A percentile compares a stretch with the other conserved stretches of the same genome.
phyloP scores from a whole-genome alignment of 2,113 vertebrate species.

The Calidris pugnax region DNA sequence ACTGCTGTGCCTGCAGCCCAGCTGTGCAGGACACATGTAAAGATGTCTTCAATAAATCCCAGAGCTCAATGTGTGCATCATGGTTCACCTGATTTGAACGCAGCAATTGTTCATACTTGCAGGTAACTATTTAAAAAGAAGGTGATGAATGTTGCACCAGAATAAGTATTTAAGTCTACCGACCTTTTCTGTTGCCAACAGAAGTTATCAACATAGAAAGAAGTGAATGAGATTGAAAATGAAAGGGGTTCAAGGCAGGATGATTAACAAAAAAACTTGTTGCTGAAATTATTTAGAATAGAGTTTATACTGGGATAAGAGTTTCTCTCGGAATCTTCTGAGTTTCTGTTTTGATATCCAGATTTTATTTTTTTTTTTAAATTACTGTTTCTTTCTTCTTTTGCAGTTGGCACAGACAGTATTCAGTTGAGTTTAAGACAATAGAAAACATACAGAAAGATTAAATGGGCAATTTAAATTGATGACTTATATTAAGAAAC shows the following conservation, averaged over 20 bases:
- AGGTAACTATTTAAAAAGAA: neutral
- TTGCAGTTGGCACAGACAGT: neutral
- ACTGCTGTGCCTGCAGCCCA: neutral
- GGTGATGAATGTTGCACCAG: neutral
- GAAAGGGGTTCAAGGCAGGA: neutral
- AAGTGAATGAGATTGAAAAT: neutral
- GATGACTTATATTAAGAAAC: neutral
- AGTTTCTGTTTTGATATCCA: neutral
- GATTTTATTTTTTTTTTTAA: neutral
- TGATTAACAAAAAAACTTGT: neutral
- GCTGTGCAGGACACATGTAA: neutral
- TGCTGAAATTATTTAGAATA: neutral
- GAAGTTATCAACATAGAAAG: neutral
- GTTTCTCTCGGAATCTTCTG: neutral
- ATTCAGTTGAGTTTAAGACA: neutral
- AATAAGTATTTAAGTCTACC: neutral
- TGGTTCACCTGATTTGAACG: neutral
- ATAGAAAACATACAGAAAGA: rapidly evolving
- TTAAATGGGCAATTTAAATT: neutral
- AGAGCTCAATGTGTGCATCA: neutral
- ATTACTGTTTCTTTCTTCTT: neutral
- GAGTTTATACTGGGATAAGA: neutral
- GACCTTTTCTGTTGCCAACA: neutral
- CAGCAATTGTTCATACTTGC: neutral
- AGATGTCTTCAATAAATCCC: neutral